Evolutionary conservation across 2,888 invertebrate genomes (phyloP).

Genomic region (Physocephala rufipes): DNA sequence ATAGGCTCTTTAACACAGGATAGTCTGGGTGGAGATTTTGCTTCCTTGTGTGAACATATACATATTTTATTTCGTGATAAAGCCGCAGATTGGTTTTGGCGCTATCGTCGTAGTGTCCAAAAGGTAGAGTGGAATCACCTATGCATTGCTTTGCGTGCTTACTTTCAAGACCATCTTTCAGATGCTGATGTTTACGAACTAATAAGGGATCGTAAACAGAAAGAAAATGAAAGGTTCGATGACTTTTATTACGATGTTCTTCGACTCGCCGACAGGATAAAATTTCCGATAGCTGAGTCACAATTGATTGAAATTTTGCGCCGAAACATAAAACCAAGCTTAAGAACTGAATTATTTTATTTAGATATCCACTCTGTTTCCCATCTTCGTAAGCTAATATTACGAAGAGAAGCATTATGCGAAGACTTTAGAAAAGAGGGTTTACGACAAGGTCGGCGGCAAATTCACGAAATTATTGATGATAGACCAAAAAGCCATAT

Average conservation of each 20-base stretch:
- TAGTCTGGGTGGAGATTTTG: slow-evolving; percentile 22
- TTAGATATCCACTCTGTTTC: background rate
- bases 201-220: slow-evolving; percentile 15
- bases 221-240: background rate
- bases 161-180: background rate
- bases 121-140: slow-evolving; percentile 7
- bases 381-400: background rate
- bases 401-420: slow-evolving; percentile 2
- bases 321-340: background rate
- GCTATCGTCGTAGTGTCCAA: slow-evolving; percentile 18
- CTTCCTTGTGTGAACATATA: slow-evolving; percentile 18
- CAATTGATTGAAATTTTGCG: slow-evolving; percentile 13
- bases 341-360: slow-evolving; percentile 17
- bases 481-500: background rate
- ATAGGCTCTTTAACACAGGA: background rate
- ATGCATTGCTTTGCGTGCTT: background rate
- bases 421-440: background rate
- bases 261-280: background rate
- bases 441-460: background rate
- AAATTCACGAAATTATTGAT: background rate
- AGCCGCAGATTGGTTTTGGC: slow-evolving; percentile 22
- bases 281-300: background rate
- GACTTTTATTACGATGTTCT: slow-evolving; percentile 8
- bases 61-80: slow-evolving; percentile 11
- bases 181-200: slow-evolving; percentile 11